These are phyloP conservation scores for Campylomormyrus numenius DNA, from an alignment of 2,113 vertebrate genomes.

Conservation along the genomic window DNA sequence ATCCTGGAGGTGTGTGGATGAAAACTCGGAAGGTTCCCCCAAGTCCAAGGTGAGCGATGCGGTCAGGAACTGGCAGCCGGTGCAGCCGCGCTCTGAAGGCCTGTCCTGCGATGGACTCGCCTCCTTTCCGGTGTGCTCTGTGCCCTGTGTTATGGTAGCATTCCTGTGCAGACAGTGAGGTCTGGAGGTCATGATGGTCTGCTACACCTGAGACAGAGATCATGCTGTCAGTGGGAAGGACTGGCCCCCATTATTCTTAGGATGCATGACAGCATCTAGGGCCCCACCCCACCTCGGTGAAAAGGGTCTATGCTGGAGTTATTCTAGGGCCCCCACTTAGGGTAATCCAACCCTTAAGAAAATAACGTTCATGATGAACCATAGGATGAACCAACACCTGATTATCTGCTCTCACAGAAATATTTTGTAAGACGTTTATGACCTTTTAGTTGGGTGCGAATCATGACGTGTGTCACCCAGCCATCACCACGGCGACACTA, in stretches of 20 bases:
- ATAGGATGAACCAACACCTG: background rate
- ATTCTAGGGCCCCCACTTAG: background rate
- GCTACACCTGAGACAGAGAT: background rate
- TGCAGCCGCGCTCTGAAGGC: background rate
- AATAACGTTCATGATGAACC: background rate
- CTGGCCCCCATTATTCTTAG: background rate
- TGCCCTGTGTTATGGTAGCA: background rate
- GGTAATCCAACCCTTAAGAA: background rate
- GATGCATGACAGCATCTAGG: background rate
- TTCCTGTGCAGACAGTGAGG: background rate
- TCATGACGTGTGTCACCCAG: background rate
- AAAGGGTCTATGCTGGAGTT: background rate
- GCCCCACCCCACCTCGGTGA: background rate
- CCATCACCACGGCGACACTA: background rate
- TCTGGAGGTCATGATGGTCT: background rate
- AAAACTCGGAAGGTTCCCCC: constrained; percentile 99
- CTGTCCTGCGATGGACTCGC: background rate
- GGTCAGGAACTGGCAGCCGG: too few relatives aligned
- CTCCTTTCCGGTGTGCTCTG: background rate
- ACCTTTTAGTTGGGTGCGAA: background rate
- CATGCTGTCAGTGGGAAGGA: background rate
- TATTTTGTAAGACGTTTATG: background rate
- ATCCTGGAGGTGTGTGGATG: constrained; percentile 98
- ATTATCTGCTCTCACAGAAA: too few relatives aligned
- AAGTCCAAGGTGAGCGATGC: constrained; percentile 88